Evolutionary conservation across 2,797 vertebrate genomes (phyloP).

Genomic region (Karalla daura): DNA sequence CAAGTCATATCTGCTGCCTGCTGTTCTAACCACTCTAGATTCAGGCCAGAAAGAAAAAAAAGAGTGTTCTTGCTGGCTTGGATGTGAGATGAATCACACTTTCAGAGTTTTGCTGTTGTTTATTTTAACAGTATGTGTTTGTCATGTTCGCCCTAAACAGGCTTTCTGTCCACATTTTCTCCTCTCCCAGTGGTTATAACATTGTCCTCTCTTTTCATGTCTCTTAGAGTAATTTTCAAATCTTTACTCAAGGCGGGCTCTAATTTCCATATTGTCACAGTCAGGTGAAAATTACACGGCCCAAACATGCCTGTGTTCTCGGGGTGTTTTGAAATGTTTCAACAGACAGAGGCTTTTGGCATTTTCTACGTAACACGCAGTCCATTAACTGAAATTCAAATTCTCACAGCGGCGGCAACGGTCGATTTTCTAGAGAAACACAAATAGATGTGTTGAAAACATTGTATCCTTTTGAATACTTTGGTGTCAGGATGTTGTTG

Average conservation of each 20-base stretch:
- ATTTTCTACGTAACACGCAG: neutral
- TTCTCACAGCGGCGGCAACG: neutral
- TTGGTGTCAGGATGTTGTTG: slow-evolving; percentile 19
- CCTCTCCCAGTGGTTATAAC: neutral
- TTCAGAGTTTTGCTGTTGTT: slow-evolving; percentile 1
- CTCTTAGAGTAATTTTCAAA: neutral
- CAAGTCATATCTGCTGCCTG: slow-evolving; percentile 22
- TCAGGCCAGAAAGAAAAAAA: slow-evolving; percentile 5
- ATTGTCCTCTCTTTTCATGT: neutral
- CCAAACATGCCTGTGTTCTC: neutral
- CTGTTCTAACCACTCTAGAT: slow-evolving; percentile 47
- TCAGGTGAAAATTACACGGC: neutral
- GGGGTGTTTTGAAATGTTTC: neutral
- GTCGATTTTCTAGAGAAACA: slow-evolving; percentile 4
- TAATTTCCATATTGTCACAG: neutral
- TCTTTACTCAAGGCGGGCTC: neutral
- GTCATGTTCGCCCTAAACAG: neutral
- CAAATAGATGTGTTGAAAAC: slow-evolving; percentile 23
- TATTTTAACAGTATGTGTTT: neutral
- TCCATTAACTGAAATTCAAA: neutral
- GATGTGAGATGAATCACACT: neutral
- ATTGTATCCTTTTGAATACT: neutral
- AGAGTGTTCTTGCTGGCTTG: neutral
- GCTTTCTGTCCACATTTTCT: neutral
- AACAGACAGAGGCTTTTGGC: neutral